These are phyloP conservation scores for Miniopterus natalensis DNA, from an alignment of 2,113 vertebrate species.

Conservation along the genomic window DNA sequence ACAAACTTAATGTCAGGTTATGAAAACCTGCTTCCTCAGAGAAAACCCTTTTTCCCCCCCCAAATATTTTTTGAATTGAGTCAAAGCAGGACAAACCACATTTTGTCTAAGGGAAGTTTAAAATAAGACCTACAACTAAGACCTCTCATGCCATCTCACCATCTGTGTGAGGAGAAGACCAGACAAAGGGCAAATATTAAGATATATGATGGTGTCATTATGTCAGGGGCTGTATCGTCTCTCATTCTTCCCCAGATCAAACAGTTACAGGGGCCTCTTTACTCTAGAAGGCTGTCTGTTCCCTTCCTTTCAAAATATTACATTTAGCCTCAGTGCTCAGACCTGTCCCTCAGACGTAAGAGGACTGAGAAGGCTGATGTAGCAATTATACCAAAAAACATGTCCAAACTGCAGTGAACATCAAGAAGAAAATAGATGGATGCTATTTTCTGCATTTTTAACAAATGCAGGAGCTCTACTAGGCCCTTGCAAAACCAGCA, in stretches of 20 bases:
- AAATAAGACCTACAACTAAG: not conserved
- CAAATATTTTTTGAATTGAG: not conserved
- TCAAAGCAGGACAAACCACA: not conserved
- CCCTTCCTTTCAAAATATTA: slow-evolving; percentile 6
- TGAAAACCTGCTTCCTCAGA: not conserved
- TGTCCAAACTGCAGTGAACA: not conserved
- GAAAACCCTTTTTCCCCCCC: not conserved
- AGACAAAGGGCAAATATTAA: not conserved
- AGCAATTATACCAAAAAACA: not conserved
- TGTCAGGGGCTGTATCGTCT: not conserved
- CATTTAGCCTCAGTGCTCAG: not conserved
- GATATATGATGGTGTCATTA: not conserved
- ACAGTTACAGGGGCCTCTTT: not conserved
- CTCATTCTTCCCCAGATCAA: not conserved
- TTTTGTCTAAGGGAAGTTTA: not conserved
- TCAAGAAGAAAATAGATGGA: not conserved
- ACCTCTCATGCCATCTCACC: not conserved
- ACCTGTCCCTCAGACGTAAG: not conserved
- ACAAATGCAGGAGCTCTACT: not conserved
- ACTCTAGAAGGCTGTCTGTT: not conserved
- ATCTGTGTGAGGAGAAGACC: not conserved
- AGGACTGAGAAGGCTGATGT: not conserved
- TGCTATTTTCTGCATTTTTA: slow-evolving; percentile 19
- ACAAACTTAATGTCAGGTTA: not conserved
- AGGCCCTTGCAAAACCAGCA: not conserved